These are phyloP conservation scores for Metopia argyrocephala DNA, from an alignment of 2,888 invertebrate genomes.

Conservation along the genomic window DNA sequence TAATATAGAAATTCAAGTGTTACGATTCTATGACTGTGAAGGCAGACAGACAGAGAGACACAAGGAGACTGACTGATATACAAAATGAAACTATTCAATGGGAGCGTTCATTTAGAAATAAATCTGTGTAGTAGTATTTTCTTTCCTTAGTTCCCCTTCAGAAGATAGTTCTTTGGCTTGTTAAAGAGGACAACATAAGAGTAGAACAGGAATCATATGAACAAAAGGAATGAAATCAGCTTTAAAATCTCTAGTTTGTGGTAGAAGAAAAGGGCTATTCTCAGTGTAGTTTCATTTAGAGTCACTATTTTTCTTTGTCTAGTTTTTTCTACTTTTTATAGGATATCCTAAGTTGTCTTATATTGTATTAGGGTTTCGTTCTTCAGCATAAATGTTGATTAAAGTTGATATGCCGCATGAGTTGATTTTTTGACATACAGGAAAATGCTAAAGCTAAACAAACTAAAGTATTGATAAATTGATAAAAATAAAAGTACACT, in stretches of 20 bases:
- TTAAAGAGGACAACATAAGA: conserved; percentile 18
- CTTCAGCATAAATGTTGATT: conserved; percentile 55
- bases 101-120: conserved; percentile 60
- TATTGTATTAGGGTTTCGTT: conserved; percentile 55
- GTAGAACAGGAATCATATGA: conserved; percentile 16
- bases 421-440: conserved; percentile 51
- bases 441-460: conserved; percentile 29
- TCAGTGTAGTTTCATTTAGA: conserved; percentile 45
- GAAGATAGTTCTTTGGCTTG: conserved; percentile 42
- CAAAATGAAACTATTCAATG: conserved; percentile 40
- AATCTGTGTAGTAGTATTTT: conserved; percentile 24
- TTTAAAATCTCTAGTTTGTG: conserved; percentile 34
- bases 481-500: conserved; percentile 40
- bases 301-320: conserved; percentile 31
- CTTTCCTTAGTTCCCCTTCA: background rate
- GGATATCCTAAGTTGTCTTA: background rate
- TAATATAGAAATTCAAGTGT: conserved; percentile 10
- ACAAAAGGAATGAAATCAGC: background rate
- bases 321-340: background rate
- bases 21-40: background rate
- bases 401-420: conserved; percentile 64
- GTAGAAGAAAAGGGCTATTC: conserved; percentile 17
- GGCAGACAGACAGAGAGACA: background rate
- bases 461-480: conserved; percentile 12
- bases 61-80: background rate